phyloP scores from a whole-genome alignment of 2,888 invertebrate genomes.

The Mythimna loreyi region DNA sequence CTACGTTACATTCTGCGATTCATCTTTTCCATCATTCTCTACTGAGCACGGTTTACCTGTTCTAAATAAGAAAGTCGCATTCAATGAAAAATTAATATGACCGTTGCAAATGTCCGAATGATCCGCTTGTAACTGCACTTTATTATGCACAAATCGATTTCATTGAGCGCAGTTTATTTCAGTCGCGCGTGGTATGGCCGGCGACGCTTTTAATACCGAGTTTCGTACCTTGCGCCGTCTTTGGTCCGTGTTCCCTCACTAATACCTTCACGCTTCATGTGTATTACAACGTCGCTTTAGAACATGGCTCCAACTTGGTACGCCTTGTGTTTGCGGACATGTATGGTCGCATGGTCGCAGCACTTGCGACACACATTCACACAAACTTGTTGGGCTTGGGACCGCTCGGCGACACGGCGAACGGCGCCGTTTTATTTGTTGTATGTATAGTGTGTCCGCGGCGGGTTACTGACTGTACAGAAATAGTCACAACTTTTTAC shows the following conservation, averaged over 20 bases:
- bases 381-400: conserved; percentile 72
- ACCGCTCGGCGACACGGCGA: conserved; percentile 63
- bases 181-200: conserved; percentile 70
- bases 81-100: conserved; percentile 41
- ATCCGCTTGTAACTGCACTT: conserved; percentile 57
- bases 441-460: conserved; percentile 69
- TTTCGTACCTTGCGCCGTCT: conserved; percentile 54
- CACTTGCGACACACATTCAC: conserved; percentile 32
- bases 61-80: conserved; percentile 19
- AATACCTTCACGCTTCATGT: conserved; percentile 49
- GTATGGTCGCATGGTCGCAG: conserved; percentile 48
- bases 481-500: conserved; percentile 70
- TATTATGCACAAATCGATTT: conserved; percentile 74
- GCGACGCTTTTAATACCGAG: conserved; percentile 50
- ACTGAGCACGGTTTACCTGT: not conserved
- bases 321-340: conserved; percentile 50
- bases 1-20: conserved; percentile 17
- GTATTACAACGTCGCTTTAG: conserved; percentile 60
- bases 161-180: conserved; percentile 76
- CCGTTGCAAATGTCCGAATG: conserved; percentile 39
- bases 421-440: conserved; percentile 72
- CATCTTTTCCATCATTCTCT: not conserved
- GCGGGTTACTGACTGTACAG: conserved; percentile 62
- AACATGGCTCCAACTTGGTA: conserved; percentile 41
- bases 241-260: conserved; percentile 44